A percentile compares a stretch with the other conserved stretches of the same genome.
phyloP scores from a whole-genome alignment of 2,797 vertebrate species.

The Onychomys arenicola region DNA sequence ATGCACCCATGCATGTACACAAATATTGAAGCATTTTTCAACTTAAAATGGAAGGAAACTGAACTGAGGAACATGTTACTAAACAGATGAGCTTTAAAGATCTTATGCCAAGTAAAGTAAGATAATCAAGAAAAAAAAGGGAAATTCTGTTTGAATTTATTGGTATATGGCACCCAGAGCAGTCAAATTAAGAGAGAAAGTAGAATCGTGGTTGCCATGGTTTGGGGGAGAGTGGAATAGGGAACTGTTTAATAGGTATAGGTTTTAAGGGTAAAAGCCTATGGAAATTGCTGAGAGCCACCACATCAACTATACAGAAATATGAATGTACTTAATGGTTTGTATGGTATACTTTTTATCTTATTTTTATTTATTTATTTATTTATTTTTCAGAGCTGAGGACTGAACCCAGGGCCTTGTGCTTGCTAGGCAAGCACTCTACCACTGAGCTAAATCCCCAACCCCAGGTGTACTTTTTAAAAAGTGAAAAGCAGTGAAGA shows the following conservation, averaged over 20 bases:
- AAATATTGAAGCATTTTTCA: neutral
- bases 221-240: neutral
- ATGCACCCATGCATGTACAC: neutral
- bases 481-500: neutral
- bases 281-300: neutral
- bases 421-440: too few species aligned
- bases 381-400: too few species aligned
- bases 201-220: neutral
- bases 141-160: neutral
- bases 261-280: constrained; percentile 29
- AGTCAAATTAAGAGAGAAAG: neutral
- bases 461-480: neutral
- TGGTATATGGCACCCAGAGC: neutral
- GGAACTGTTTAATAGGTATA: neutral
- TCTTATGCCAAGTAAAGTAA: neutral
- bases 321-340: neutral
- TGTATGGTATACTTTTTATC: too few species aligned
- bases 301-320: neutral
- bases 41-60: neutral
- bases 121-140: neutral
- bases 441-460: too few species aligned
- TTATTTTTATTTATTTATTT: too few species aligned
- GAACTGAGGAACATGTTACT: neutral
- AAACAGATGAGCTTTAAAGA: neutral
- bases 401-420: too few species aligned